Base-by-base conservation (phyloP, 2,113 vertebrate species). In the Brachirus orientalis region DNA sequence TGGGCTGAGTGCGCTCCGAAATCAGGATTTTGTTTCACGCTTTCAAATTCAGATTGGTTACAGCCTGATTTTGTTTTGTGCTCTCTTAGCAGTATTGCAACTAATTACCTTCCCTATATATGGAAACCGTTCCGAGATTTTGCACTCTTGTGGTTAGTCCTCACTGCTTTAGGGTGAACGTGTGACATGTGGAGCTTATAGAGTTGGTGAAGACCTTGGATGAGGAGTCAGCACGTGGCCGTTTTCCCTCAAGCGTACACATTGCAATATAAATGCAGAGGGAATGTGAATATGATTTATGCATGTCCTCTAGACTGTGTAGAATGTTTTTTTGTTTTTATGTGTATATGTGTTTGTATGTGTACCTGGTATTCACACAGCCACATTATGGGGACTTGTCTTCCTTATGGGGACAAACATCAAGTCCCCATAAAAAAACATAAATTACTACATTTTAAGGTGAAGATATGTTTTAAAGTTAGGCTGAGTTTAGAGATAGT, bases 271-370 rank as follows among this genome's bases (percentile, higher is more conserved):
- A 66, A 43, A 77, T 37, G 40, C 9, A 22, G 28, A 38, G 19
- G 54, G 20, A 72, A 33, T 47, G 17, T 43, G 8, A 66, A 56
- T 58, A 47, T 67, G 72, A 80, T 83, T 56, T 75, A 73, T 79
- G 56, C 22, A 66, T 48, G 73, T 65, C 20, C 75, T 72, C 48
- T 55, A 36, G 38, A 43, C 33, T 28, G 40, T 44, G 17, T 35
- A 38, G 55, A 57, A 66, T 50, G 59, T 44, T 68, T 63, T 35
- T 7, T 48, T 33, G 18, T 51, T 6, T 20, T 17, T 65, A 16
- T n/a, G 20, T 58, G 13, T 75, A 43, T 19, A 10, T 8, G 18
- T 57, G 41, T 43, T 43, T 58, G 52, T 54, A 69, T 66, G 54
- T 80, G 73, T 62, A 82, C n/a, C n/a, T n/a, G n/a, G n/a, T n/a